phyloP scores from a whole-genome alignment of 2,113 vertebrate genomes.

The Danio rerio region DNA sequence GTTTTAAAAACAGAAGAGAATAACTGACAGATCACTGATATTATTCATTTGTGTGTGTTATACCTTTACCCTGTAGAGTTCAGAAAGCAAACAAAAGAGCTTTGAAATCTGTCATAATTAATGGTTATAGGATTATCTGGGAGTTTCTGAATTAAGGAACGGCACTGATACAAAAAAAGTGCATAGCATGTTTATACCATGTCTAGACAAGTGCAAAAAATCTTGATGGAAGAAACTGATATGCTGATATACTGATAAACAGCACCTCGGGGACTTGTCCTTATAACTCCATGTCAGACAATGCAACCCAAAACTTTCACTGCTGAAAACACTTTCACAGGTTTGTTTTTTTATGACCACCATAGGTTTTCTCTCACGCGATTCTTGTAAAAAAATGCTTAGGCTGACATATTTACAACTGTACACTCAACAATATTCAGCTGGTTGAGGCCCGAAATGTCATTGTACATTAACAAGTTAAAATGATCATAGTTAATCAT shows the following conservation, averaged over 20 bases:
- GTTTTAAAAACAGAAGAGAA: neutral
- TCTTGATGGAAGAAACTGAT: conserved; percentile 2
- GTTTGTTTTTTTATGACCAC: neutral
- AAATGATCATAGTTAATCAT: conserved; percentile 45
- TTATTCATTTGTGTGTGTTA: neutral
- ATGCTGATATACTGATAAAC: neutral
- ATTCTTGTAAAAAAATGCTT: conserved; percentile 11
- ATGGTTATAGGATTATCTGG: neutral
- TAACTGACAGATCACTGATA: neutral
- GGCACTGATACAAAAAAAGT: neutral
- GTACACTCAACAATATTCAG: neutral
- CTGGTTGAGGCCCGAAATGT: conserved; percentile 1
- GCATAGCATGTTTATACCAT: neutral
- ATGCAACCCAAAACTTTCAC: neutral
- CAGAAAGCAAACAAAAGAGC: neutral
- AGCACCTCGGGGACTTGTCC: neutral
- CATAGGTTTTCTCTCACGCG: neutral
- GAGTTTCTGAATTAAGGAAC: neutral
- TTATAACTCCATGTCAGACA: neutral
- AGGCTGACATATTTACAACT: neutral
- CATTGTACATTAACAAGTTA: conserved; percentile 35
- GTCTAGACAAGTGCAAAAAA: conserved; percentile 19
- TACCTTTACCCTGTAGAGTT: neutral
- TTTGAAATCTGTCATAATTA: neutral
- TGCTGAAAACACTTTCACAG: neutral